Evolutionary conservation across 2,113 vertebrate genomes (phyloP).

Genomic region (Menura novaehollandiae): DNA sequence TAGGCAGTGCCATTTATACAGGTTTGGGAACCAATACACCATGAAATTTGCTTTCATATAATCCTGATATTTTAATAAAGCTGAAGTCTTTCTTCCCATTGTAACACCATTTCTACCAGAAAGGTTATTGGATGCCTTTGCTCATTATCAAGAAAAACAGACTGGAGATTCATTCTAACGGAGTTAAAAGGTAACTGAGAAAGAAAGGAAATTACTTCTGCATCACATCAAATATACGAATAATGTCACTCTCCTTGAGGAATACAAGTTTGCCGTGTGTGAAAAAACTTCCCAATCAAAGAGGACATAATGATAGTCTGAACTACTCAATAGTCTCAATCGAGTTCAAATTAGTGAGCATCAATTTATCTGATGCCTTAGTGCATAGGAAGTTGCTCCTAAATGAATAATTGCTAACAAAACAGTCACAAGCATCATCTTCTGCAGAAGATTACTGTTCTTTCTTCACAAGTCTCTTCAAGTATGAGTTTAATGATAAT

Average conservation of each 20-base stretch:
- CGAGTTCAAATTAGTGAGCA: background rate
- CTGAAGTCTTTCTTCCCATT: background rate
- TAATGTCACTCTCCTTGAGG: background rate
- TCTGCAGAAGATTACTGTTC: constrained; percentile 22
- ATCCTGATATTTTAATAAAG: background rate
- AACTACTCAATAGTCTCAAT: constrained; percentile 1
- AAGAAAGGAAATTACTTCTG: constrained; percentile 50
- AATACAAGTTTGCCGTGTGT: background rate
- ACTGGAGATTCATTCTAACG: constrained; percentile 18
- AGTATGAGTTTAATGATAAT: constrained; percentile 46
- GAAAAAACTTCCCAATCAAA: background rate
- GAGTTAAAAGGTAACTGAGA: constrained; percentile 12
- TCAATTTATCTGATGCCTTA: constrained; percentile 22
- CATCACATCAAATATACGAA: constrained; percentile 24
- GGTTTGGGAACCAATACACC: background rate
- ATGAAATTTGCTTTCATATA: background rate
- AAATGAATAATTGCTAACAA: constrained; percentile 34
- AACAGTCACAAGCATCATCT: background rate
- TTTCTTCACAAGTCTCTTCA: constrained; percentile 28
- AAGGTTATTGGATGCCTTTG: background rate
- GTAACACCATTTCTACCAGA: background rate
- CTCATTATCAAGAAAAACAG: constrained; percentile 35
- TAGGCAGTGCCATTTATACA: background rate
- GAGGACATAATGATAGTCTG: background rate
- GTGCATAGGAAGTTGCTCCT: background rate